phyloP scores from a whole-genome alignment of 2,113 vertebrate genomes.

The Craseonycteris thonglongyai region DNA sequence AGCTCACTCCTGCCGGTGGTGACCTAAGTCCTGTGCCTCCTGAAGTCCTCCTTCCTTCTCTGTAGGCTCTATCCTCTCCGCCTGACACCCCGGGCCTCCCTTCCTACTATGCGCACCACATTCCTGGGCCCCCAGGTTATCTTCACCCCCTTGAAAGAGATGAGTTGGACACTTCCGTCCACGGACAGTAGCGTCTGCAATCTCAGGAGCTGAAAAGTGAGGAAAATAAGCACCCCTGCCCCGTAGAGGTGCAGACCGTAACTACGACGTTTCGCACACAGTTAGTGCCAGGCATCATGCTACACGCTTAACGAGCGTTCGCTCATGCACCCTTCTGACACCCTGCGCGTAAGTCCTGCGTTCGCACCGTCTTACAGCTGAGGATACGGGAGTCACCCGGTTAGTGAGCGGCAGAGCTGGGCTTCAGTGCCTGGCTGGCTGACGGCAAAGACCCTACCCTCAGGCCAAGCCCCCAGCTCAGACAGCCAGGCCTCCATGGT shows the following conservation, averaged over 20 bases:
- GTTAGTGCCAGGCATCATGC: accelerated
- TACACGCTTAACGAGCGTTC: neutral
- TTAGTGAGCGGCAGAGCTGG: neutral
- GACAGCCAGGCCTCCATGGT: accelerated
- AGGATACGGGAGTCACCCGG: neutral
- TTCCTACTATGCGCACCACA: neutral
- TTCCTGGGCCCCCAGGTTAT: neutral
- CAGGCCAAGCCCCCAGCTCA: neutral
- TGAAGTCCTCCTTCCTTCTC: neutral
- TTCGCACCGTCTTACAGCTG: neutral
- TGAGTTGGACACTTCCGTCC: neutral
- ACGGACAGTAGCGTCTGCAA: accelerated
- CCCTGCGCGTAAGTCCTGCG: neutral
- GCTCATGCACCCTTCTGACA: neutral
- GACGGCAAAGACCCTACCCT: accelerated
- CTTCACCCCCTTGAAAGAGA: neutral
- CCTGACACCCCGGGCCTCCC: neutral
- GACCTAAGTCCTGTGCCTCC: neutral
- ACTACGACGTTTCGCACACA: neutral
- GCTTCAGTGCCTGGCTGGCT: neutral
- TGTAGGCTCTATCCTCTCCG: neutral
- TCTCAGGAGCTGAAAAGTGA: neutral
- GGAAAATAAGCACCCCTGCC: neutral
- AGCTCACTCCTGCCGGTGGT: accelerated
- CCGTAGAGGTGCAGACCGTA: neutral